phyloP scores from a whole-genome alignment of 2,888 invertebrate species.

The Ernsta delagoae region DNA sequence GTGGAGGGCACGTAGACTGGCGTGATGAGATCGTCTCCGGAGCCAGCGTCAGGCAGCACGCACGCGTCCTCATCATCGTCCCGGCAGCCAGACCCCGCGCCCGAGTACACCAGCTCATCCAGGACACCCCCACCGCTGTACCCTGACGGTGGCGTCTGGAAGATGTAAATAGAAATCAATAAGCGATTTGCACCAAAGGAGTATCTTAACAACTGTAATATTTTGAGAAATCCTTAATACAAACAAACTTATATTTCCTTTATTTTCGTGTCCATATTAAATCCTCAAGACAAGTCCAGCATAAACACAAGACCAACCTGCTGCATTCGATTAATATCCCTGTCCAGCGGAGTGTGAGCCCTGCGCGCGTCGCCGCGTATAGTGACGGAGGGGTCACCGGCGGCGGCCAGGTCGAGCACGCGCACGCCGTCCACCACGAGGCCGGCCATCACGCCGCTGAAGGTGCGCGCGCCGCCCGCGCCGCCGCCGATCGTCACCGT shows the following conservation, averaged over 20 bases:
- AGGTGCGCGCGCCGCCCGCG: conserved; percentile 89
- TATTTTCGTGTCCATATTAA: too few species aligned
- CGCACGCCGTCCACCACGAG: conserved; percentile 94
- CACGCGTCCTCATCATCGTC: conserved; percentile 97
- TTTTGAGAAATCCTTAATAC: too few species aligned
- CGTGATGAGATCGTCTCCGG: conserved; percentile 96
- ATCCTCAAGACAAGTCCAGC: too few species aligned
- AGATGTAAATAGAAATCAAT: too few species aligned
- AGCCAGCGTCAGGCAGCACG: conserved; percentile 92
- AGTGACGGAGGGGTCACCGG: conserved; percentile 91
- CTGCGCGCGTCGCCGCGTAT: conserved; percentile 93
- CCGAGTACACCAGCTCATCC: conserved; percentile 96
- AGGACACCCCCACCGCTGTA: conserved; percentile 87
- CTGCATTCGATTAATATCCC: conserved; percentile 80
- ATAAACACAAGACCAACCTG: not conserved
- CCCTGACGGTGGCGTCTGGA: conserved; percentile 93
- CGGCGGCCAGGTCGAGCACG: conserved; percentile 93
- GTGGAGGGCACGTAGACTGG: conserved; percentile 95
- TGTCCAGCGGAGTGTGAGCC: conserved; percentile 90
- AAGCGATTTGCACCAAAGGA: too few species aligned
- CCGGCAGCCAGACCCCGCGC: conserved; percentile 95
- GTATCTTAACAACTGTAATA: too few species aligned
- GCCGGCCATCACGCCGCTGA: conserved; percentile 95
- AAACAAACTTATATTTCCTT: too few species aligned
- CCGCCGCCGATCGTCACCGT: conserved; percentile 94